These are phyloP conservation scores for Fringilla coelebs DNA, from an alignment of 2,797 vertebrate genomes.

Conservation along the genomic window DNA sequence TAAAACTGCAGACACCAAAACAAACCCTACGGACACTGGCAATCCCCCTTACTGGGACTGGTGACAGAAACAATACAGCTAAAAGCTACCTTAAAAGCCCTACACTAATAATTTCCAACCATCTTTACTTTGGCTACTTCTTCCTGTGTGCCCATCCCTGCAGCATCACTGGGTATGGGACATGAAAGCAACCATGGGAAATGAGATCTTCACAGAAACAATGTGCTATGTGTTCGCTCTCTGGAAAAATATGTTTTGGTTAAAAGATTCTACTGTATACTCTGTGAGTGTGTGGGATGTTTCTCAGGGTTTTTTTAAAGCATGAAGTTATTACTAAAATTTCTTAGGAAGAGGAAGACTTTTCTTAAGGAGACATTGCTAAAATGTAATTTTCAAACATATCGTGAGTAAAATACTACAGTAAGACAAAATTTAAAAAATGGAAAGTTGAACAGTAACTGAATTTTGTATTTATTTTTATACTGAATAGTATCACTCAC, in stretches of 20 bases:
- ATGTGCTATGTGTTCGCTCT: background rate
- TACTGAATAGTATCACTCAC: conserved; percentile 69
- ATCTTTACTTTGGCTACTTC: background rate
- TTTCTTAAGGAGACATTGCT: background rate
- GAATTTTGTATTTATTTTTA: background rate
- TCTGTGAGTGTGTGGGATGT: background rate
- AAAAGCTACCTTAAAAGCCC: background rate
- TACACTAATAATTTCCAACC: accelerated
- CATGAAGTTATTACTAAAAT: background rate
- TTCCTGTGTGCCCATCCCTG: background rate
- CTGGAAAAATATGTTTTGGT: background rate
- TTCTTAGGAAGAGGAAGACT: background rate
- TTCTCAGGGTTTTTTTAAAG: background rate
- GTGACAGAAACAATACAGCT: background rate
- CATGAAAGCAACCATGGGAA: background rate
- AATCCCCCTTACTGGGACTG: background rate
- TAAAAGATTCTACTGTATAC: background rate
- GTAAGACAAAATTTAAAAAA: background rate
- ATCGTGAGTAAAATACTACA: background rate
- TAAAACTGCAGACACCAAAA: background rate
- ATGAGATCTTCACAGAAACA: background rate
- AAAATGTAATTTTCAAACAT: background rate
- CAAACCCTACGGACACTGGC: background rate
- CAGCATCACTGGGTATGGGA: background rate
- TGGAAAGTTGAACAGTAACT: background rate